phyloP scores from a whole-genome alignment of 2,797 vertebrate species.

The Zalophus californianus region DNA sequence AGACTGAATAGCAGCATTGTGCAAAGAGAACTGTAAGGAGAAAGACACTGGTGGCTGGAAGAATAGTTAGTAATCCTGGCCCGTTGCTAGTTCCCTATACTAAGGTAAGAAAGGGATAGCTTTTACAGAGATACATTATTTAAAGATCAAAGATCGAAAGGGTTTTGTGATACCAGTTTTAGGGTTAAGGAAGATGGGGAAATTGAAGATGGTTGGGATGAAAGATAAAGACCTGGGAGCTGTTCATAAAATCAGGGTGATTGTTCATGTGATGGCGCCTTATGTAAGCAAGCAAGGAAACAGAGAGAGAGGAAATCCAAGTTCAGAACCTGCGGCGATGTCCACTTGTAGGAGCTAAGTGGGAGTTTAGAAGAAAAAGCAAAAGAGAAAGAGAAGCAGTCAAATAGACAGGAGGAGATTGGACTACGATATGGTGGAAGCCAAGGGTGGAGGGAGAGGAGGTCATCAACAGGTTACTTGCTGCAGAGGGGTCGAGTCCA shows the following conservation, averaged over 20 bases:
- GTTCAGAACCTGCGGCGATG: neutral
- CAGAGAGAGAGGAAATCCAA: neutral
- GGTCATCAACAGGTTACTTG: neutral
- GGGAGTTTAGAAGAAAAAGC: constrained; percentile 3
- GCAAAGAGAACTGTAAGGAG: neutral
- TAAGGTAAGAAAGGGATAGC: neutral
- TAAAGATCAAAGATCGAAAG: constrained; percentile 41
- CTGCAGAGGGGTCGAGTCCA: neutral
- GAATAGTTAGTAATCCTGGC: neutral
- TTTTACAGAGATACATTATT: neutral
- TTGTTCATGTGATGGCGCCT: neutral
- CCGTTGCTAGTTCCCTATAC: neutral
- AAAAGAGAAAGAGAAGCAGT: neutral
- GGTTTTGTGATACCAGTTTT: neutral
- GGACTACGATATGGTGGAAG: neutral
- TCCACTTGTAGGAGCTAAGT: neutral
- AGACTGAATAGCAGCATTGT: neutral
- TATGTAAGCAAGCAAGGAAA: neutral
- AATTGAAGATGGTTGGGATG: neutral
- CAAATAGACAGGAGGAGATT: neutral
- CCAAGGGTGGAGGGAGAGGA: neutral
- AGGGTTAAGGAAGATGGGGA: neutral
- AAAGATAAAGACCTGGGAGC: constrained; percentile 11
- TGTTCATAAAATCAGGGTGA: constrained; percentile 7
- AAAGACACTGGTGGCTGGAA: neutral